phyloP scores from a whole-genome alignment of 2,888 invertebrate species.

The Galerucella pusilla region DNA sequence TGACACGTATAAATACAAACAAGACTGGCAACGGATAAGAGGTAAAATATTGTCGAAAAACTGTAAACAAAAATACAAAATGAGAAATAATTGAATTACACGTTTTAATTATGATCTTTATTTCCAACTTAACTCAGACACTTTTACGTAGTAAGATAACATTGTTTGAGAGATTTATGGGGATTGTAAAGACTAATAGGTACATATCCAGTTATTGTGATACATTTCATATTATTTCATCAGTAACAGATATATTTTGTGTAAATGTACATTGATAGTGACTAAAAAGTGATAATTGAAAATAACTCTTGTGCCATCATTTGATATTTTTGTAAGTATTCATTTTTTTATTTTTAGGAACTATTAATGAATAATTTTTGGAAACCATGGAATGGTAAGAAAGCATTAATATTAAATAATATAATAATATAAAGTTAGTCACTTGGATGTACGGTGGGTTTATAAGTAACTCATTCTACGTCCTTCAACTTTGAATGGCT shows the following conservation, averaged over 20 bases:
- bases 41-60: no score
- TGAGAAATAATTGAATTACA: background rate
- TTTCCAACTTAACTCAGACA: slow-evolving; percentile 2
- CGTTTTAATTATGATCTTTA: slow-evolving; percentile 10
- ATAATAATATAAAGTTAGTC: background rate
- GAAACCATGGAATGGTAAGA: slow-evolving; percentile 48
- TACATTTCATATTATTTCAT: slow-evolving; percentile 2
- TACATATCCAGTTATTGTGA: background rate
- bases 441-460: no score
- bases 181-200: slow-evolving; percentile 12
- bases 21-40: no score
- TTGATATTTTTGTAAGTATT: slow-evolving; percentile 42
- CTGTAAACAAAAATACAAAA: background rate
- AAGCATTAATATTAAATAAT: background rate
- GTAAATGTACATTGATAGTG: background rate
- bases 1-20: no score
- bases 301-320: background rate
- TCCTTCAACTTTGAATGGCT: no score
- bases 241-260: slow-evolving; percentile 1
- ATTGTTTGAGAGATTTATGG: slow-evolving; percentile 51
- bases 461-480: no score
- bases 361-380: slow-evolving; percentile 20
- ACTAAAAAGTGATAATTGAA: background rate
- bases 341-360: slow-evolving; percentile 40
- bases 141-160: slow-evolving; percentile 48